Percentiles rank a stretch among this genome's conserved stretches.
Conservation (phyloP, 1,140 invertebrate species). For the Drosophila tsacasi region DNA sequence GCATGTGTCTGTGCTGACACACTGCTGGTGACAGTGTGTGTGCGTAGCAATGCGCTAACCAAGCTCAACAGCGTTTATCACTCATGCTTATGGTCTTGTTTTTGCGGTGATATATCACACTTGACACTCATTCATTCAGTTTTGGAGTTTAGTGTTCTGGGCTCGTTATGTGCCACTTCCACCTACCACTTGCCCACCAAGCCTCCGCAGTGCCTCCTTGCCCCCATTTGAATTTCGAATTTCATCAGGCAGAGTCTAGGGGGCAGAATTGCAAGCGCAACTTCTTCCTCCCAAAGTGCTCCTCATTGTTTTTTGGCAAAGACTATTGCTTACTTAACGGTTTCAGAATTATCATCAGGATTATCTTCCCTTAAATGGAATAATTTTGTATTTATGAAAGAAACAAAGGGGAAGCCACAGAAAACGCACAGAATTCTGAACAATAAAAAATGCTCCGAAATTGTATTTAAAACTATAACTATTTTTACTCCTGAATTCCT, state of each 20-base stretch:
- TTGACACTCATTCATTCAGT: conserved; percentile 85
- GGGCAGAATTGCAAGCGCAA: conserved; percentile 22
- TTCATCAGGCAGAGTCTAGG: conserved; percentile 65
- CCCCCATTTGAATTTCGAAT: conserved; percentile 65
- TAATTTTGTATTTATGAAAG: neutral
- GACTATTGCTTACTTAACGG: conserved; percentile 60
- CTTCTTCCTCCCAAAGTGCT: conserved; percentile 1
- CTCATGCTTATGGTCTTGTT: conserved; percentile 84
- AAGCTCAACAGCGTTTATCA: conserved; percentile 83
- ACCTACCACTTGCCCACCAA: conserved; percentile 6
- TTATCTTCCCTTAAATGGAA: neutral
- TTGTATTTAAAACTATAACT: neutral
- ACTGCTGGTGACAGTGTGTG: conserved; percentile 32
- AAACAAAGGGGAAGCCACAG: too few relatives aligned
- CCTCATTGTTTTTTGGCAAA: conserved; percentile 30
- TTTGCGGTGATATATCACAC: conserved; percentile 85
- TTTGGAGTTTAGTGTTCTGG: conserved; percentile 78
- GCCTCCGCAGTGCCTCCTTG: neutral
- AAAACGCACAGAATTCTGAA: neutral
- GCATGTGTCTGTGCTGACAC: conserved; percentile 45
- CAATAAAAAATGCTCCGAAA: too few relatives aligned
- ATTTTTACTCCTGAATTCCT: neutral
- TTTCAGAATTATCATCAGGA: conserved; percentile 34
- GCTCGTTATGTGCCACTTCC: conserved; percentile 53
- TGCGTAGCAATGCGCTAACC: conserved; percentile 63